phyloP scores from a whole-genome alignment of 2,113 vertebrate species.

The Alligator mississippiensis region DNA sequence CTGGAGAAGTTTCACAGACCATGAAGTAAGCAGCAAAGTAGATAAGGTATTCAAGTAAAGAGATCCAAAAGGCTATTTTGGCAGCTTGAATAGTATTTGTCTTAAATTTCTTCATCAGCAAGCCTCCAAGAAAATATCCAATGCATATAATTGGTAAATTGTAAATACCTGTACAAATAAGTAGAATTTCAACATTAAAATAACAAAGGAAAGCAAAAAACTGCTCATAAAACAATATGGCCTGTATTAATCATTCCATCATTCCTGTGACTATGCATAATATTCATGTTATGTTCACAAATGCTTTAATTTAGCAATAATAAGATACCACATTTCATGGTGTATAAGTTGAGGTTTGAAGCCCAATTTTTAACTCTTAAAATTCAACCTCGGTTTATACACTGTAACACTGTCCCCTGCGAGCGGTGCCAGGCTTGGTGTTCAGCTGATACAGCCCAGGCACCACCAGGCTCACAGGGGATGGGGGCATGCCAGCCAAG shows the following conservation, averaged over 20 bases:
- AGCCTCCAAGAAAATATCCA: constrained; percentile 91
- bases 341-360: too few relatives aligned
- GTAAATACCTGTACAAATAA: constrained; percentile 85
- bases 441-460: too few relatives aligned
- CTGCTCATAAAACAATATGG: neutral
- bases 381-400: too few relatives aligned
- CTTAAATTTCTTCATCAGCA: constrained; percentile 94
- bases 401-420: too few relatives aligned
- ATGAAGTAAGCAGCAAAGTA: constrained; percentile 81
- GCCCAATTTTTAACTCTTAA: too few relatives aligned
- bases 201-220: neutral
- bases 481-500: too few relatives aligned
- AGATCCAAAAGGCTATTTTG: constrained; percentile 81
- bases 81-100: constrained; percentile 87
- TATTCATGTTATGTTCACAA: too few relatives aligned
- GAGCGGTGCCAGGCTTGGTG: too few relatives aligned
- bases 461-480: too few relatives aligned
- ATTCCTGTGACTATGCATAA: neutral
- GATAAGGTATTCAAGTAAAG: constrained; percentile 83
- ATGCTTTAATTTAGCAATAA: too few relatives aligned
- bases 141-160: constrained; percentile 89
- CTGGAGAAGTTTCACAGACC: constrained; percentile 86
- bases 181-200: constrained; percentile 50
- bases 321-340: too few relatives aligned
- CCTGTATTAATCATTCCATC: neutral